phyloP scores from a whole-genome alignment of 1,140 invertebrate species.

The Drosophila rhopaloa region DNA sequence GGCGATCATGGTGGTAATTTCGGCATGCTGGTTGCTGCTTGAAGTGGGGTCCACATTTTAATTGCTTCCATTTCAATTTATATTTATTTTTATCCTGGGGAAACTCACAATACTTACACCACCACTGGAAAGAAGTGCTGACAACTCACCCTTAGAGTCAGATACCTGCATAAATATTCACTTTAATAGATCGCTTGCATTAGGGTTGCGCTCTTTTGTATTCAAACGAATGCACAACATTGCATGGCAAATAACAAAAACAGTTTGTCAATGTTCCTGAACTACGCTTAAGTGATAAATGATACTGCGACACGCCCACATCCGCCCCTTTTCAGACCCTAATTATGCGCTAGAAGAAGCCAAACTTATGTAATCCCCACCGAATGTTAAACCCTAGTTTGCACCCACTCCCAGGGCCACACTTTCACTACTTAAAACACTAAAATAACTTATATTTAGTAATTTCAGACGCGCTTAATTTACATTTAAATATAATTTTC shows the following conservation, averaged over 20 bases:
- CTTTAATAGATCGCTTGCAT: conserved; percentile 5
- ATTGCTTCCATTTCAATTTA: conserved; percentile 75
- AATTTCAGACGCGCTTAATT: conserved; percentile 67
- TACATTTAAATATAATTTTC: conserved; percentile 77
- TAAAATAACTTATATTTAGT: conserved; percentile 81
- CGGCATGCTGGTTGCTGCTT: conserved; percentile 34
- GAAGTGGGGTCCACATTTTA: conserved; percentile 57
- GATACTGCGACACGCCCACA: conserved; percentile 26
- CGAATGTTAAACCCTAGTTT: conserved; percentile 17
- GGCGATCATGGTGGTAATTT: conserved; percentile 75
- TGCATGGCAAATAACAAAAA: background rate
- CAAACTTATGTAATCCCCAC: conserved; percentile 22
- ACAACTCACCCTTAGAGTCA: conserved; percentile 22
- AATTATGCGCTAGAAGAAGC: conserved; percentile 23
- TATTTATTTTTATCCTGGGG: conserved; percentile 38
- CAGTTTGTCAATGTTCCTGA: background rate
- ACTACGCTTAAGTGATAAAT: conserved; percentile 13
- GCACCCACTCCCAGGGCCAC: conserved; percentile 53
- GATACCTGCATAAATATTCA: conserved; percentile 61
- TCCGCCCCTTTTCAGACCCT: conserved; percentile 24
- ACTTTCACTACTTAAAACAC: conserved; percentile 80
- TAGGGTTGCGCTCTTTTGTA: background rate
- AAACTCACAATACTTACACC: background rate
- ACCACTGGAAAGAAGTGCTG: conserved; percentile 9
- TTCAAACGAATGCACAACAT: background rate